A percentile compares a stretch with the other conserved stretches of the same genome.
Conservation (phyloP, 2,888 invertebrate species). For the Caenorhabditis sp. region DNA sequence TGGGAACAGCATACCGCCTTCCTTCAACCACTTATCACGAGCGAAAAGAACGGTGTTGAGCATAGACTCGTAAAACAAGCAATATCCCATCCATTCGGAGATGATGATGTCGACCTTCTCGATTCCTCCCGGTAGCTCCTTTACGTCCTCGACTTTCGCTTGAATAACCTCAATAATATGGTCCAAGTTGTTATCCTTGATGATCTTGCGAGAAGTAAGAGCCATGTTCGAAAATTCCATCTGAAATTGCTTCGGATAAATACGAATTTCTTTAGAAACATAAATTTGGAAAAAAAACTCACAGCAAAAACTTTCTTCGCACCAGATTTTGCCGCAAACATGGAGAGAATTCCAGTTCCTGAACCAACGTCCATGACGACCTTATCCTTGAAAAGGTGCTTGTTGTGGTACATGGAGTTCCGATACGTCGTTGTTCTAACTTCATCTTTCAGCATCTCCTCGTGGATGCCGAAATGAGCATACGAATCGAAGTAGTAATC, state of each 20-base stretch:
- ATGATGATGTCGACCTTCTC: constrained; percentile 94
- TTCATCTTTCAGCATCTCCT: constrained; percentile 99
- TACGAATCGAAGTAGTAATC: constrained; percentile 99
- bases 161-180: constrained; percentile 84
- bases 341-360: constrained; percentile 98
- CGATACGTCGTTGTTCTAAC: constrained; percentile 97
- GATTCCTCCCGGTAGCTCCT: constrained; percentile 90
- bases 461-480: constrained; percentile 99
- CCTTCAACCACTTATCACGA: constrained; percentile 94
- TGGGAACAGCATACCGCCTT: constrained; percentile 93
- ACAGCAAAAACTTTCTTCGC: constrained; percentile 94
- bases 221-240: constrained; percentile 99
- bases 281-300: constrained; percentile 42
- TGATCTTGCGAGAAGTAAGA: constrained; percentile 95
- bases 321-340: constrained; percentile 99
- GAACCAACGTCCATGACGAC: constrained; percentile 97
- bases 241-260: no score
- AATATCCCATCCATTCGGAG: constrained; percentile 91
- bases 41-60: constrained; percentile 98
- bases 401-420: constrained; percentile 98
- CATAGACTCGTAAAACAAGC: constrained; percentile 99
- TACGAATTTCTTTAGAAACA: not conserved
- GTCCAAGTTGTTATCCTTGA: constrained; percentile 87
- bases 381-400: constrained; percentile 88
- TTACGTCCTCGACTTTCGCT: constrained; percentile 93